A percentile compares a stretch with the other conserved stretches of the same genome.
Evolutionary conservation across 2,888 invertebrate genomes (phyloP).

Genomic region (Rhamnusium bicolor): DNA sequence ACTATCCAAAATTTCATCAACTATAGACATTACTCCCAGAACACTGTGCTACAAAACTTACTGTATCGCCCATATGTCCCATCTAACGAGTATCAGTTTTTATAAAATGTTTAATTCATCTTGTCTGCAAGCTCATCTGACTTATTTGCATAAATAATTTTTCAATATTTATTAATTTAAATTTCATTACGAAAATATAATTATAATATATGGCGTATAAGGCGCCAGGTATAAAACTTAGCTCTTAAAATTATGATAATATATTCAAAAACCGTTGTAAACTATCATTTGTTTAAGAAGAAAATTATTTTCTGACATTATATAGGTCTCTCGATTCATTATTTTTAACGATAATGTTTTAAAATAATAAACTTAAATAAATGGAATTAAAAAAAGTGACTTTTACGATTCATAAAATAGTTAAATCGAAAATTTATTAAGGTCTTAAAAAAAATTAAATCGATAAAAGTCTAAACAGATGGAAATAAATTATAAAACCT

Average conservation of each 20-base stretch:
- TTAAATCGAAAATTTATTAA: conserved; percentile 34
- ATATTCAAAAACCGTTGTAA: conserved; percentile 49
- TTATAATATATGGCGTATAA: conserved; percentile 53
- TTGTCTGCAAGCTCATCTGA: conserved; percentile 15
- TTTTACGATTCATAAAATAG: conserved; percentile 52
- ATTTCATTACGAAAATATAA: conserved; percentile 37
- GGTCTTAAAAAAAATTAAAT: conserved; percentile 29
- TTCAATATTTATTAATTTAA: conserved; percentile 23
- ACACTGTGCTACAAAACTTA: too few relatives aligned
- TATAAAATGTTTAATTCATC: neutral
- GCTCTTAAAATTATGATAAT: conserved; percentile 54
- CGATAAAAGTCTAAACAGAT: conserved; percentile 41
- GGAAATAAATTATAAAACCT: conserved; percentile 32
- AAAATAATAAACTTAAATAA: conserved; percentile 55
- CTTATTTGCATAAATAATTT: conserved; percentile 25
- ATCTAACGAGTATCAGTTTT: neutral
- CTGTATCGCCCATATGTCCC: too few relatives aligned
- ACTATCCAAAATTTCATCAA: too few relatives aligned
- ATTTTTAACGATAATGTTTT: conserved; percentile 43
- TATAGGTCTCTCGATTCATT: conserved; percentile 44
- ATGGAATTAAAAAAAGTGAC: conserved; percentile 53
- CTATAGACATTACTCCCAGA: too few relatives aligned
- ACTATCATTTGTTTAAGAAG: conserved; percentile 42
- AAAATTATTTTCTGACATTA: conserved; percentile 46
- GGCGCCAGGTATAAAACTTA: conserved; percentile 55